Evolutionary conservation across 2,888 invertebrate species (phyloP).

Genomic region (Maniola hyperantus): DNA sequence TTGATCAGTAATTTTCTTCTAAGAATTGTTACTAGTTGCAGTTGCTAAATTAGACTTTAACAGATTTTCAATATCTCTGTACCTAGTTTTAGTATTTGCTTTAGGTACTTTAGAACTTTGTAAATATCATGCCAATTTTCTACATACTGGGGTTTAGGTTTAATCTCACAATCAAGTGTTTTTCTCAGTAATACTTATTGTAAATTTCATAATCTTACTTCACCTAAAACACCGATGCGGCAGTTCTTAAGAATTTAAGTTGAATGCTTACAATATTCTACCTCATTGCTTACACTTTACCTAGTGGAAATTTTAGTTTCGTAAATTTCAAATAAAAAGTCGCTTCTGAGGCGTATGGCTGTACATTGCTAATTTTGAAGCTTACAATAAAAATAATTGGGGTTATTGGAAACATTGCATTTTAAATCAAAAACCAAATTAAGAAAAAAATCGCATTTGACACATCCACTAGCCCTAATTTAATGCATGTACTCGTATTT

Average conservation of each 20-base stretch:
- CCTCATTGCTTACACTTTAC: not conserved
- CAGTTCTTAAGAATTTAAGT: not conserved
- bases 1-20: not conserved
- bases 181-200: not conserved
- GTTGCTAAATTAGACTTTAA: not conserved
- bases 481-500: slow-evolving; percentile 4
- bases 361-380: slow-evolving; percentile 9
- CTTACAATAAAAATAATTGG: not conserved
- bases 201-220: not conserved
- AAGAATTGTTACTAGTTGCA: not conserved
- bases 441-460: no score
- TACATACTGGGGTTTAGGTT: not conserved
- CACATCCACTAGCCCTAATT: slow-evolving; percentile 2
- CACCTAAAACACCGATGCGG: not conserved
- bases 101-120: not conserved
- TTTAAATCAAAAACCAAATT: no score
- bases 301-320: not conserved
- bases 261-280: not conserved
- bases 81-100: not conserved
- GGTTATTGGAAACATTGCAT: not conserved
- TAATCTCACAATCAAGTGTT: not conserved
- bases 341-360: not conserved
- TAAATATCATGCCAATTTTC: not conserved
- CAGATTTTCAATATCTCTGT: not conserved
- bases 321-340: not conserved